Percentiles rank a stretch among this genome's conserved stretches.
Conservation (phyloP, 1,140 invertebrate genomes). For the Epicauta chinensis region DNA sequence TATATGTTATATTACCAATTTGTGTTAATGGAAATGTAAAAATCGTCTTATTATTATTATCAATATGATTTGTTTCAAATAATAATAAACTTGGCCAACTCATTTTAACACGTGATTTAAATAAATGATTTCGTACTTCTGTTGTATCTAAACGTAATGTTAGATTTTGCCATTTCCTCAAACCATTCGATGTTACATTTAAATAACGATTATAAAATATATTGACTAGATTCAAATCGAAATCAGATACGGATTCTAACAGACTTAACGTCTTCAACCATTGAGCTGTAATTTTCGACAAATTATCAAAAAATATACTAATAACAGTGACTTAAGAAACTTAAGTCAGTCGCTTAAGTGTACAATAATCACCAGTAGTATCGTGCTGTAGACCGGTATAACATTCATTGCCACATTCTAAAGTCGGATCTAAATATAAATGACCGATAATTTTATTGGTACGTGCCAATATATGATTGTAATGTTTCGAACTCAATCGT, state of each 20-base stretch:
- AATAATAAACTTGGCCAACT: slow-evolving; percentile 62
- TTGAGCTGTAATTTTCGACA: slow-evolving; percentile 46
- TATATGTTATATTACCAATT: slow-evolving; percentile 68
- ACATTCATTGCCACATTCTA: slow-evolving; percentile 64
- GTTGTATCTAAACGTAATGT: slow-evolving; percentile 71
- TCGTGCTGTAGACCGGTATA: slow-evolving; percentile 62
- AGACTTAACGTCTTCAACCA: slow-evolving; percentile 67
- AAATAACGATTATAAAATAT: slow-evolving; percentile 51
- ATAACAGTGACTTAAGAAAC: too few species aligned
- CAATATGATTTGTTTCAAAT: slow-evolving; percentile 33
- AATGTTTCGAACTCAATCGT: slow-evolving; percentile 41
- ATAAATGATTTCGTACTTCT: slow-evolving; percentile 64
- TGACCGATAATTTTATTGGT: slow-evolving; percentile 45
- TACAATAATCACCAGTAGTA: slow-evolving; percentile 54
- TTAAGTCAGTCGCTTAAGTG: too few species aligned
- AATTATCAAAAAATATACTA: slow-evolving; percentile 5
- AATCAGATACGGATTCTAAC: slow-evolving; percentile 54
- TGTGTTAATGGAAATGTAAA: slow-evolving; percentile 75
- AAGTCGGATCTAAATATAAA: slow-evolving; percentile 56
- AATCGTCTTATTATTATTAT: slow-evolving; percentile 47
- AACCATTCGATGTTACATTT: slow-evolving; percentile 47
- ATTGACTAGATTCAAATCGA: slow-evolving; percentile 55
- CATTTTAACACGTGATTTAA: slow-evolving; percentile 62
- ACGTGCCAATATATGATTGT: slow-evolving; percentile 43
- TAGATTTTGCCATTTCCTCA: slow-evolving; percentile 55